Conservation (phyloP, 2,797 vertebrate genomes). For the Tachyglossus aculeatus region DNA sequence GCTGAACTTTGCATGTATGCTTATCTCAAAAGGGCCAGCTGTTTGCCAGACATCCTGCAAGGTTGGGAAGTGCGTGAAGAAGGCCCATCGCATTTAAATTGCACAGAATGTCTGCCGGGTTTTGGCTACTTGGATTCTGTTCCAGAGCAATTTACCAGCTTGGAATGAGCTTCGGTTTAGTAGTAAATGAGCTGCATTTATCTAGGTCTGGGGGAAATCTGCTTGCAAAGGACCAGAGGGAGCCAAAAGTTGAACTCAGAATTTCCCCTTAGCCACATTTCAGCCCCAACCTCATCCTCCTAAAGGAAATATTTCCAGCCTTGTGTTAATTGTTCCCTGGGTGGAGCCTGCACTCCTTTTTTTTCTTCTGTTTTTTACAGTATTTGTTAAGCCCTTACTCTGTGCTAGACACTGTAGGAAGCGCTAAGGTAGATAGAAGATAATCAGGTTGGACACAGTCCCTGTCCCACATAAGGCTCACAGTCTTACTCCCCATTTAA, state of each 20-base stretch:
- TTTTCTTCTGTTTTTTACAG: too few species aligned
- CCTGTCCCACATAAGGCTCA: too few species aligned
- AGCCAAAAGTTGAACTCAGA: not conserved
- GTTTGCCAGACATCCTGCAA: not conserved
- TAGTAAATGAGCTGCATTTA: not conserved
- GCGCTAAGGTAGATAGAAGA: too few species aligned
- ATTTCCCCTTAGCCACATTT: not conserved
- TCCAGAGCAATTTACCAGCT: not conserved
- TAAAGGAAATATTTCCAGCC: too few species aligned
- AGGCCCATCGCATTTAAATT: not conserved
- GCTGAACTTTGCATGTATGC: rapidly evolving
- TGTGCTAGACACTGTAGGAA: too few species aligned
- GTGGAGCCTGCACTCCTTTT: too few species aligned
- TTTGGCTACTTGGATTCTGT: not conserved
- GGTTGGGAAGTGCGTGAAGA: not conserved
- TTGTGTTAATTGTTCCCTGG: too few species aligned
- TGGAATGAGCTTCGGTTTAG: not conserved
- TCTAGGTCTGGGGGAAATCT: not conserved
- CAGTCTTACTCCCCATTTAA: too few species aligned
- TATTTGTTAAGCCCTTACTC: too few species aligned
- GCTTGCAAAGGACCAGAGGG: not conserved
- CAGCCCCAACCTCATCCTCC: too few species aligned
- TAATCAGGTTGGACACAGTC: too few species aligned
- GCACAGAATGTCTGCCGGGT: rapidly evolving
- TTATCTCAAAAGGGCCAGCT: rapidly evolving